Conservation (phyloP, 2,113 vertebrate species). For the Onychorhynchus coronatus region DNA sequence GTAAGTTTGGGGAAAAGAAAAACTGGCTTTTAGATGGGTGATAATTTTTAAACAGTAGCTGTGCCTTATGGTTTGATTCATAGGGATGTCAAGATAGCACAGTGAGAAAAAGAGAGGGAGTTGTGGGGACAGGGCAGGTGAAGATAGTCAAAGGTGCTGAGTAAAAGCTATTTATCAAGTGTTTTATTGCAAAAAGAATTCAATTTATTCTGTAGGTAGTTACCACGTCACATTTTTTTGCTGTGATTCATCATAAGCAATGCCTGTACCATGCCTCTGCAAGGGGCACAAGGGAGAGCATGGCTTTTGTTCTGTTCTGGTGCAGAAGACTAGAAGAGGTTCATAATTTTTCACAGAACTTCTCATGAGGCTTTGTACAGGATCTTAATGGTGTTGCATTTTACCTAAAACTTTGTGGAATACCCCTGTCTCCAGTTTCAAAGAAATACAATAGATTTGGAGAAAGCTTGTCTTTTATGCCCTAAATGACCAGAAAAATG, state of each 20-base stretch:
- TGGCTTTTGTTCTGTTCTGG: background rate
- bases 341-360: background rate
- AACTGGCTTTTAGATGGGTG: background rate
- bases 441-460: background rate
- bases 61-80: background rate
- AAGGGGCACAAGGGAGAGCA: background rate
- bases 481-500: background rate
- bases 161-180: conserved; percentile 4
- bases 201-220: background rate
- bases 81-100: background rate
- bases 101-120: background rate
- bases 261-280: background rate
- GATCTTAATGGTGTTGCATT: background rate
- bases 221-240: background rate
- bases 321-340: background rate
- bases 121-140: background rate
- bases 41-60: background rate
- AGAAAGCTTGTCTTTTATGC: background rate
- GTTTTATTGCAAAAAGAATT: background rate
- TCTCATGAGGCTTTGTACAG: background rate
- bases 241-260: background rate
- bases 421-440: background rate
- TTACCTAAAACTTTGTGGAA: background rate
- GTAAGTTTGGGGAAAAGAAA: background rate
- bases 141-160: background rate